Base-by-base conservation (phyloP, 1,140 invertebrate genomes). In the Drosophila ananassae region DNA sequence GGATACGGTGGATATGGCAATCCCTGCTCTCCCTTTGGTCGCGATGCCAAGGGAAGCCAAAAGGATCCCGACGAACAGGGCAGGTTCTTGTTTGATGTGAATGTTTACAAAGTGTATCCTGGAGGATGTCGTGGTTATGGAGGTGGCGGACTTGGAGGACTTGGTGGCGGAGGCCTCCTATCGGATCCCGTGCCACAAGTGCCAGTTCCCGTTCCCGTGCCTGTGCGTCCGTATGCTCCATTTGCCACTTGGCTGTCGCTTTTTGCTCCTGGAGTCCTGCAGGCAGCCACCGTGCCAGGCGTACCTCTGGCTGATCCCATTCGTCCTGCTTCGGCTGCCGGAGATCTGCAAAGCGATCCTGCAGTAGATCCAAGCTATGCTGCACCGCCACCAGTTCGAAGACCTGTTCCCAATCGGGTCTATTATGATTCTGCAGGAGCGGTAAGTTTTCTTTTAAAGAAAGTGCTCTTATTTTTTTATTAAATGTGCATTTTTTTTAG, bases 341-440 rank as follows among this genome's bases (percentile, higher is more conserved):
- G 46, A 3, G 81, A 89, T 39, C 25, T 59, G 17, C 89, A 89
- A 37, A 91, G 64, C 53, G 90, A 91, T 79, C 90, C 90, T 0
- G 90, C 74, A 7, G 85, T 91, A 4, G 90, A 91, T 73, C 90
- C 90, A 56, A 81, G 66, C 56, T 91, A 87, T 37, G 55, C 51
- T 6, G 63, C 57, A 24, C 60, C 79, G 1, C 46, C 34, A 1
- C 81, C 85, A 52, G 79, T 87, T 34, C 74, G 81, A 12, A 48
- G 89, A 13, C 90, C 90, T 1, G 82, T 83, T 3, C 83, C 83
- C 2, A 91, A 91, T 89, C 82, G 90, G 3, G 73, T 91, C 0
- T 91, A 89, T 46, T 91, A 84, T 39, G 90, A 91, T 32, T 90
- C 90, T 2, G 85, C 77, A 2, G 90, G 90, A 47, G 90, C 90